Evolutionary conservation across 2,888 invertebrate genomes (phyloP), one percentile per base, ranked within the genome.

Genomic region (Dynastes tityus): DNA sequence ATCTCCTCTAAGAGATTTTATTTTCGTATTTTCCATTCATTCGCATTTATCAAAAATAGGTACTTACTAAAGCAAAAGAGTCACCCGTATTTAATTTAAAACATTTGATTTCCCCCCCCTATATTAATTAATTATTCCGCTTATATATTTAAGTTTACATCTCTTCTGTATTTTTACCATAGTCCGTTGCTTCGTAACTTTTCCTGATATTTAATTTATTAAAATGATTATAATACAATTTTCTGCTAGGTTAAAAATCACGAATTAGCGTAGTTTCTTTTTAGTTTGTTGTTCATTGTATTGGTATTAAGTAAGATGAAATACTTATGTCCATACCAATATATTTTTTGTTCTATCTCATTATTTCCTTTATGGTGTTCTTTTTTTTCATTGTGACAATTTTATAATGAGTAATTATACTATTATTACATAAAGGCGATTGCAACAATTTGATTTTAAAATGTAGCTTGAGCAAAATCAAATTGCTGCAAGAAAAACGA

Each of bases 41-140:
- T n/a, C 37, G 16, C 37, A 65, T 65, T 45, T 45, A 65, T 65
- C 37, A 13, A 65, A 65, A 65, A 65, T 65, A 65, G 65, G 65
- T 65, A 65, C 65, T 65, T 65, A 65, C 65, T 64, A 37, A 65
- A 65, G 11, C 45, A 40, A 65, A 40, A 40, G 37, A 16, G n/a
- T 65, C 64, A 64, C 29, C 64, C 64, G 29, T 37, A 37, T 37
- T 37, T 64, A 64, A 64, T 64, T 64, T 64, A 64, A 32, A 11
- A 45, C 45, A n/a, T 64, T 32, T 37, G 32, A 29, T 32, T 13
- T 64, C 13, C 2, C 13, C 13, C 40, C 40, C 16, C 2, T 65
- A 37, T 45, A 45, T 11, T 37, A 40, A 6, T 16, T 55, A n/a
- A 55, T n/a, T 55, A 55, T n/a, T n/a, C 55, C n/a, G 55, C 40